Evolutionary conservation across 2,797 vertebrate genomes (phyloP).

Genomic region (Mallotus villosus): DNA sequence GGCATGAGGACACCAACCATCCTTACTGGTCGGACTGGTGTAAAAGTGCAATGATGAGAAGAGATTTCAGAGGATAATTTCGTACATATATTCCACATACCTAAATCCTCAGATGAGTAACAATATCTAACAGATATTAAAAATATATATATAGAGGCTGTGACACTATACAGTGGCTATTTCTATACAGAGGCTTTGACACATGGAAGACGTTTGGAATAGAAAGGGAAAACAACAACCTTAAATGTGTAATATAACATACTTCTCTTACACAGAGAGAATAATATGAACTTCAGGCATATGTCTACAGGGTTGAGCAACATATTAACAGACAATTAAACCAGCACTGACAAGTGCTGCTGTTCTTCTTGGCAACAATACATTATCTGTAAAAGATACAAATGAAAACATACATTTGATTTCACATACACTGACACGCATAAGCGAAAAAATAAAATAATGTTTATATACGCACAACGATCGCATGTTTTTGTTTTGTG

Average conservation of each 20-base stretch:
- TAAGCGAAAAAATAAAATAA: constrained; percentile 46
- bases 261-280: constrained; percentile 26
- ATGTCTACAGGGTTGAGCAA: constrained; percentile 29
- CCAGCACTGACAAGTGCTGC: constrained; percentile 15
- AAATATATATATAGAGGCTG: constrained; percentile 67
- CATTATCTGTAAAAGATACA: constrained; percentile 46
- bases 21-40: constrained; percentile 51
- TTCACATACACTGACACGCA: constrained; percentile 55
- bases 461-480: constrained; percentile 53
- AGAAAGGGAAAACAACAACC: constrained; percentile 7
- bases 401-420: constrained; percentile 33
- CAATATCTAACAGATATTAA: constrained; percentile 61
- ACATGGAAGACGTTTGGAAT: constrained; percentile 13
- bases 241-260: constrained; percentile 22
- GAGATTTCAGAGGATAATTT: constrained; percentile 37
- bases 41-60: constrained; percentile 68
- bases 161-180: constrained; percentile 38
- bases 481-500: constrained; percentile 13
- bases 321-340: constrained; percentile 46
- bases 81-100: constrained; percentile 27
- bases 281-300: constrained; percentile 14
- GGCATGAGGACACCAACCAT: constrained; percentile 8
- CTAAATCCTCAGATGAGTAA: constrained; percentile 52
- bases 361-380: constrained; percentile 41
- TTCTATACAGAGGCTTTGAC: constrained; percentile 62